These are phyloP conservation scores for Cyrtonyx montezumae DNA, from an alignment of 2,113 vertebrate genomes.

Conservation along the genomic window DNA sequence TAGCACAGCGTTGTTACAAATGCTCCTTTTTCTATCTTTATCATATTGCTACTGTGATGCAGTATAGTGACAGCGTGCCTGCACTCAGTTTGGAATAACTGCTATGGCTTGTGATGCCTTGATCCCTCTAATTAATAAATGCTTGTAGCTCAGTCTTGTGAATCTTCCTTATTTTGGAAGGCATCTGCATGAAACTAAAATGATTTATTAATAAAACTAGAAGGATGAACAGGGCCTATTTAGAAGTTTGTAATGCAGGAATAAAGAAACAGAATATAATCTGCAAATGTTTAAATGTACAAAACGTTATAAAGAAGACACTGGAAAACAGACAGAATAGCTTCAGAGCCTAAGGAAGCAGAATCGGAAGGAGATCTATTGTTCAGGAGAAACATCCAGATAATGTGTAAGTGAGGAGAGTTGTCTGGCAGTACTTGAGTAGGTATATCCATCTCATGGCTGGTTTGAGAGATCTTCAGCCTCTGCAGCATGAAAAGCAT, in stretches of 20 bases:
- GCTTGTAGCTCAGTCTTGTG: background rate
- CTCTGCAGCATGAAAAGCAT: fast-evolving
- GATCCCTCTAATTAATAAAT: background rate
- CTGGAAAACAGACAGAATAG: background rate
- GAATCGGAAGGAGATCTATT: background rate
- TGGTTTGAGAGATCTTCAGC: background rate
- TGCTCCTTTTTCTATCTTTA: background rate
- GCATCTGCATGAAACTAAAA: background rate
- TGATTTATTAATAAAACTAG: background rate
- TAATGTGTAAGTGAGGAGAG: background rate
- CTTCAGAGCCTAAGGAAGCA: background rate
- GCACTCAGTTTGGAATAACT: background rate
- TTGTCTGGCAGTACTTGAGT: too few species aligned
- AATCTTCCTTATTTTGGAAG: background rate
- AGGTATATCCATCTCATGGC: fast-evolving
- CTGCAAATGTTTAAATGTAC: background rate
- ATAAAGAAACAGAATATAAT: background rate
- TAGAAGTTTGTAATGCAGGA: background rate
- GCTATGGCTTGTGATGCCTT: background rate
- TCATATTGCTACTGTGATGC: background rate
- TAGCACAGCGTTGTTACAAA: fast-evolving
- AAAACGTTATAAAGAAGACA: background rate
- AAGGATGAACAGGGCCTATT: background rate
- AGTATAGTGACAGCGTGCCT: background rate
- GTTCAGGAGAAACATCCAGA: background rate